Conservation (phyloP, 2,113 vertebrate genomes). For the Notechis scutatus region DNA sequence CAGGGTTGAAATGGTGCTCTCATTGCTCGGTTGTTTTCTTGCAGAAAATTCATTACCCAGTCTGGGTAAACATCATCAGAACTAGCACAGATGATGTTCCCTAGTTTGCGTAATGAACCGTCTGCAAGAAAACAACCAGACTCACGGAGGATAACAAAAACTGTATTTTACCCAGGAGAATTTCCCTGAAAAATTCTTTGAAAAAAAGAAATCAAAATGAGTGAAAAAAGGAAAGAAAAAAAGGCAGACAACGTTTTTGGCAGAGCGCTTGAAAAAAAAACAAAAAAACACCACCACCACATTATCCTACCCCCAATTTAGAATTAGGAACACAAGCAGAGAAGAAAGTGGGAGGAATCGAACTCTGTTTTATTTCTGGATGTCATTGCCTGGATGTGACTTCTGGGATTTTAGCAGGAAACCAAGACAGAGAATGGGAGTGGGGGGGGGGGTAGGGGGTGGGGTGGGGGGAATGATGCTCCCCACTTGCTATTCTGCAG, state of each 20-base stretch:
- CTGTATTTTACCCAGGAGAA: background rate
- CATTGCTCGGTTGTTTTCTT: background rate
- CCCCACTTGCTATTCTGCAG: background rate
- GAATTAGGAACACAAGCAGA: background rate
- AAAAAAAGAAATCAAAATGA: background rate
- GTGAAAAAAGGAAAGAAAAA: background rate
- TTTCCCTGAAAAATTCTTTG: background rate
- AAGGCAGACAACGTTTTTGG: background rate
- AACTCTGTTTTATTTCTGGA: background rate
- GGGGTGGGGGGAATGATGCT: background rate
- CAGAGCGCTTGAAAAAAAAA: background rate
- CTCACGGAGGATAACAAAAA: background rate
- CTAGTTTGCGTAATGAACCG: background rate
- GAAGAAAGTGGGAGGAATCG: background rate
- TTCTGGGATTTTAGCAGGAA: background rate
- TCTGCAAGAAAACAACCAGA: background rate
- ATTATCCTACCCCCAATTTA: background rate
- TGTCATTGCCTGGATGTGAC: background rate
- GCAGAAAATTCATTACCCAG: background rate
- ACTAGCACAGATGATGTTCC: background rate
- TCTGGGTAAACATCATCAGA: too few relatives aligned
- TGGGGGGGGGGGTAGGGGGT: too few relatives aligned
- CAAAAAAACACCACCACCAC: too few relatives aligned
- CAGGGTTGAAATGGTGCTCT: background rate
- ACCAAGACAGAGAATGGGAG: background rate